These are phyloP conservation scores for Aplocera efformata DNA, from an alignment of 2,888 invertebrate species.

Conservation along the genomic window DNA sequence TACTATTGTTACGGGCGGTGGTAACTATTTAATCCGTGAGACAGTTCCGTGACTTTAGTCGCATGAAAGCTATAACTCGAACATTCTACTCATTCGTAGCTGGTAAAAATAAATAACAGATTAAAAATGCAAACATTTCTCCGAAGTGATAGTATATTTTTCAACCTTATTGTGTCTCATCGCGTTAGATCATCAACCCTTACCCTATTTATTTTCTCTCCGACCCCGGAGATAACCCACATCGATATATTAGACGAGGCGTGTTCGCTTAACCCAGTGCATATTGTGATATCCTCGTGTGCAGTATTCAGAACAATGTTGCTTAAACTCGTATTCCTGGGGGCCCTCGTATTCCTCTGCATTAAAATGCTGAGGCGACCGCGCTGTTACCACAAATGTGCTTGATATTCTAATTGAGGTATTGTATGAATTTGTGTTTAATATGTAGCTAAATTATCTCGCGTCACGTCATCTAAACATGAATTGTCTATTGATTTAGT, in stretches of 20 bases:
- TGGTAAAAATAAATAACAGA: too few relatives aligned
- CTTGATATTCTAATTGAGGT: constrained; percentile 22
- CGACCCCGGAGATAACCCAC: constrained; percentile 23
- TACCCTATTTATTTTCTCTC: constrained; percentile 10
- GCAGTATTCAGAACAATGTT: constrained; percentile 50
- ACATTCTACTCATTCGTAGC: not conserved
- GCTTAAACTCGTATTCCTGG: constrained; percentile 63
- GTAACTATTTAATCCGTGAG: too few relatives aligned
- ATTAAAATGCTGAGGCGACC: constrained; percentile 55
- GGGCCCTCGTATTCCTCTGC: constrained; percentile 60
- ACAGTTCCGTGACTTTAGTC: too few relatives aligned
- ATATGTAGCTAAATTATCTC: not conserved
- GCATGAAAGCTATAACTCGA: too few relatives aligned
- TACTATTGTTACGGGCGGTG: too few relatives aligned
- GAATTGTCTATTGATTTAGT: too few relatives aligned
- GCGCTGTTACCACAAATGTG: constrained; percentile 47
- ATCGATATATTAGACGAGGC: constrained; percentile 19
- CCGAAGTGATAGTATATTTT: not conserved
- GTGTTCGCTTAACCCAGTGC: constrained; percentile 5
- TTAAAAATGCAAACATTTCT: too few relatives aligned
- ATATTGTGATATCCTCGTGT: constrained; percentile 9
- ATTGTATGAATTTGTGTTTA: not conserved
- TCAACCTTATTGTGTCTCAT: constrained; percentile 1
- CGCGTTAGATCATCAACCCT: not conserved
- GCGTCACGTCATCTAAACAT: too few relatives aligned